These are phyloP conservation scores for Nomia melanderi DNA, from an alignment of 1,140 invertebrate species.

Conservation along the genomic window DNA sequence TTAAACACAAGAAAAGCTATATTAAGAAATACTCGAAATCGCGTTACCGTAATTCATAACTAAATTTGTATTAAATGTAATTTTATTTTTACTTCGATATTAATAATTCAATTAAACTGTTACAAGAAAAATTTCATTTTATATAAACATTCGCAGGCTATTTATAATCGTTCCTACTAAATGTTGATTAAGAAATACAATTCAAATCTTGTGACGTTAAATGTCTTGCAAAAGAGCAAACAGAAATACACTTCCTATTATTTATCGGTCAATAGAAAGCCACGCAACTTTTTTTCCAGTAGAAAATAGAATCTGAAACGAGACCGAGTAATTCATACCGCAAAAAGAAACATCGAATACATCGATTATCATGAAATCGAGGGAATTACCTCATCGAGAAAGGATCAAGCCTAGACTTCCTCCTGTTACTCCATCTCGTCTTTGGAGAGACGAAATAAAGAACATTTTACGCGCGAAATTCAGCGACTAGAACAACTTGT, in stretches of 20 bases:
- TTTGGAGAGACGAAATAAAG: too few relatives aligned
- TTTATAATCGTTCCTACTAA: too few relatives aligned
- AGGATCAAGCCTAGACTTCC: not conserved
- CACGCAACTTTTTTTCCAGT: not conserved
- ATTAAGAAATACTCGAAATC: not conserved
- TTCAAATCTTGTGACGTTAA: not conserved
- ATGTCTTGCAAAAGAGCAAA: too few relatives aligned
- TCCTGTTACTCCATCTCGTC: too few relatives aligned
- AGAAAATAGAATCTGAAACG: conserved; percentile 2
- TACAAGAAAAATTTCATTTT: too few relatives aligned
- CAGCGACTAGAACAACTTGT: too few relatives aligned
- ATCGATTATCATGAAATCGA: conserved; percentile 1
- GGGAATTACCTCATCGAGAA: conserved; percentile 8
- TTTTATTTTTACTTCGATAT: too few relatives aligned
- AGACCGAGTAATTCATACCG: not conserved
- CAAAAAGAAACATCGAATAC: conserved; percentile 5
- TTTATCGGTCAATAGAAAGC: not conserved
- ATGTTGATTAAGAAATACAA: too few relatives aligned
- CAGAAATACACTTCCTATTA: not conserved
- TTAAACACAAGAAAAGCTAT: not conserved
- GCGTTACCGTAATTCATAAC: not conserved
- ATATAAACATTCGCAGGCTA: too few relatives aligned
- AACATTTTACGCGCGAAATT: not conserved
- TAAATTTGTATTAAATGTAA: too few relatives aligned
- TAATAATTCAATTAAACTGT: too few relatives aligned